phyloP scores from a whole-genome alignment of 2,113 vertebrate species.

The Podarcis raffonei region DNA sequence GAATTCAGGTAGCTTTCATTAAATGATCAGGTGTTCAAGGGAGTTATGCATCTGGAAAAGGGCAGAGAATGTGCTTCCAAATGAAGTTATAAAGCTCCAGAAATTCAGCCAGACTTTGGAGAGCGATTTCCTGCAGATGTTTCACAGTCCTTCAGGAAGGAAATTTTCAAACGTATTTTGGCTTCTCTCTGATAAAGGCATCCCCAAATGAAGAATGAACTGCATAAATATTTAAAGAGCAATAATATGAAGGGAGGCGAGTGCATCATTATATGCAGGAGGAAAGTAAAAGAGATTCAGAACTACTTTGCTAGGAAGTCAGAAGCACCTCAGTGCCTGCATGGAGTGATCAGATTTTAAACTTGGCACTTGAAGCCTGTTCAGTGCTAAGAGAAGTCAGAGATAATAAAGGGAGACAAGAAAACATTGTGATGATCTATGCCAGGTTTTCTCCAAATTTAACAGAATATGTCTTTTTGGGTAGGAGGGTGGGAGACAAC shows the following conservation, averaged over 20 bases:
- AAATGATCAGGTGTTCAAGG: neutral
- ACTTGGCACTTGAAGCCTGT: neutral
- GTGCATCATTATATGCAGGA: slow-evolving; percentile 22
- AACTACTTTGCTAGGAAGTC: slow-evolving; percentile 1
- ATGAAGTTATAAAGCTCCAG: neutral
- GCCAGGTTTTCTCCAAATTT: neutral
- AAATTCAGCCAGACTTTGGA: neutral
- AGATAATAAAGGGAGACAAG: neutral
- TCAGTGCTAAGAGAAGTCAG: neutral
- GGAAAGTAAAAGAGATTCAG: slow-evolving; percentile 5
- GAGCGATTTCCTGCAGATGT: neutral
- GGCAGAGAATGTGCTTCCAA: neutral
- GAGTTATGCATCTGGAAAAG: neutral
- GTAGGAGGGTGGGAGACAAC: neutral
- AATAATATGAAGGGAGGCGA: slow-evolving; percentile 20
- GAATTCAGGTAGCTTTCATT: neutral
- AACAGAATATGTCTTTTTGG: neutral
- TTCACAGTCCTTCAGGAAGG: neutral
- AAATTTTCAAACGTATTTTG: slow-evolving; percentile 4
- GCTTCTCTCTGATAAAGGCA: slow-evolving; percentile 7
- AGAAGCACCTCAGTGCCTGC: neutral
- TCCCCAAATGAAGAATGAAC: slow-evolving; percentile 8
- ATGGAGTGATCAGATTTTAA: neutral
- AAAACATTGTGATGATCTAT: neutral
- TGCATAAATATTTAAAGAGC: slow-evolving; percentile 32